These are phyloP conservation scores for Poeciliopsis turneri DNA, from an alignment of 2,797 vertebrate species.

Conservation along the genomic window DNA sequence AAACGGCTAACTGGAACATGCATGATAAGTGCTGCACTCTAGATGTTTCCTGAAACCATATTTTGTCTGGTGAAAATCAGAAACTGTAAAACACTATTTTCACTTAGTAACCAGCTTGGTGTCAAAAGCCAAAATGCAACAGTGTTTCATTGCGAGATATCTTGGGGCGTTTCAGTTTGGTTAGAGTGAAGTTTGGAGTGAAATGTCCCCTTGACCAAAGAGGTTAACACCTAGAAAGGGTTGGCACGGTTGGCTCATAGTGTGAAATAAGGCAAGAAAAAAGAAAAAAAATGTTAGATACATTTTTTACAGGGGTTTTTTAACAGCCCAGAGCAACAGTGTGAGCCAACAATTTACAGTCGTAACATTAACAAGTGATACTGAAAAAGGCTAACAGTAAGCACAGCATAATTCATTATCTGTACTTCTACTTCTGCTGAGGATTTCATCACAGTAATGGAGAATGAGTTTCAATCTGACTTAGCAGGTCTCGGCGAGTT, in stretches of 20 bases:
- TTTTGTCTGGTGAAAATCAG: not conserved
- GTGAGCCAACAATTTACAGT: conserved; percentile 8
- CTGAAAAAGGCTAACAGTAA: not conserved
- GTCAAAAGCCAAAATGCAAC: not conserved
- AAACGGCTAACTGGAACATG: conserved; percentile 2
- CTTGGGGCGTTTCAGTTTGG: not conserved
- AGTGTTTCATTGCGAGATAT: not conserved
- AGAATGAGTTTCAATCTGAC: not conserved
- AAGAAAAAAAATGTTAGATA: not conserved
- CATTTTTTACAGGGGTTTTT: not conserved
- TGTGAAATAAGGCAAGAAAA: not conserved
- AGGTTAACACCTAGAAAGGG: not conserved
- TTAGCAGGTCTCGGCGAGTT: conserved; percentile 1
- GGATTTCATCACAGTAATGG: conserved; percentile 6
- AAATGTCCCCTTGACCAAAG: not conserved
- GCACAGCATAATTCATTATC: not conserved
- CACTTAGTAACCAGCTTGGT: not conserved
- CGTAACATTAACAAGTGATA: conserved; percentile 7
- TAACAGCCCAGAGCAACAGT: not conserved
- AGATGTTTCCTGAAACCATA: not conserved
- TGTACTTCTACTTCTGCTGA: not conserved
- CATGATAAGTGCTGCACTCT: not conserved
- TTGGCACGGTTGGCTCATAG: not conserved
- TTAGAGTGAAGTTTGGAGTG: not conserved
- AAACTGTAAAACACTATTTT: not conserved